Base-by-base conservation (phyloP, 2,888 invertebrate genomes). In the Anoncus sp. region DNA sequence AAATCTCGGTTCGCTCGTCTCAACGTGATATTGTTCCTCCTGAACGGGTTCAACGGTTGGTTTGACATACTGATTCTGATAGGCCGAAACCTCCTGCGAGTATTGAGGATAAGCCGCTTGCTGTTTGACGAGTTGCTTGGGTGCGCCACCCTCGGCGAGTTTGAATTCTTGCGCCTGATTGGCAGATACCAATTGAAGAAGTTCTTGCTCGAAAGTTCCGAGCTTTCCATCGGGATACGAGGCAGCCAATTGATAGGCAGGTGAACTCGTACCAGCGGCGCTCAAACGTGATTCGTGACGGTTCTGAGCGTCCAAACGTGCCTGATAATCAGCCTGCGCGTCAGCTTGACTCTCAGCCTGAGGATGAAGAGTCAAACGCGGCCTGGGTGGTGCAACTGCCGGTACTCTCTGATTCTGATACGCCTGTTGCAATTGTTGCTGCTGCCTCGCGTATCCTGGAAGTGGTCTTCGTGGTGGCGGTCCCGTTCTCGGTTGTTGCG, bases 121-220 rank as follows among this genome's bases (percentile, higher is more conserved):
- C 22, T 83, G 84, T 22, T 85, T 84, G 5, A 82, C 51, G 3
- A 80, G 74, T 1, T 81, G 69, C 38, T 83, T 85, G 0, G 86
- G 80, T 4, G 83, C 84, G 16, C 80, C 82, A 2, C 85, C 84
- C 1, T 85, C 84, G 0, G 84, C 70, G 1, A 87, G 72, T 35
- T 89, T 89, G 70, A 89, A 90, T 38, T 90, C 90, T 55, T 89
- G 89, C 0, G 90, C 90, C 66, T 90, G 90, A 69, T 90, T 90
- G 0, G 90, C 90, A 1, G 86, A 87, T 1, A 90, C 90, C 6
- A 90, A 60, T 66, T 90, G 90, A 20, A 89, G 76, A 5, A 90
- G 73, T 49, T 90, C 90, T 55, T 90, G 90, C 67, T 90, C 90
- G 76, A 90, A 90, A 0, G 87, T 88, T 47, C 90, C 90, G 2